Base-by-base conservation (phyloP, 2,888 invertebrate genomes). In the Caenorhabditis doughertyi region DNA sequence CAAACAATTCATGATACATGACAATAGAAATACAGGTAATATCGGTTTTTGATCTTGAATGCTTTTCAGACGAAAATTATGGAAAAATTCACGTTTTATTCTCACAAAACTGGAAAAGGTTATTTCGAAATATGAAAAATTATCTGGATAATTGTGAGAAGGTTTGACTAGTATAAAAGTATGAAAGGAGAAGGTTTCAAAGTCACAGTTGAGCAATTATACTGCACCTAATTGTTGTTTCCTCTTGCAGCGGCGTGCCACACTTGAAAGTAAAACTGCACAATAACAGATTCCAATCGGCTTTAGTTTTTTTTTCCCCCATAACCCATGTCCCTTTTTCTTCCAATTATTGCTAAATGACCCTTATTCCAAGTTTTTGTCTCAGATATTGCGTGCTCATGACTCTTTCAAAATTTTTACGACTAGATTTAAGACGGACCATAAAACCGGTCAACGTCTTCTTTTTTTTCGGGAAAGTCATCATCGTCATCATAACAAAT, bases 401-500 rank as follows among this genome's bases (percentile, higher is more conserved):
- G 18, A 7, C 13, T 42, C 27, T 51, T 29, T 8, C n/a, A 18
- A 25, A 35, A 23, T 13, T 23, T 58, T 72, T 62, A 64, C 49
- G 62, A 44, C 62, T 71, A 47, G 47, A 71, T 72, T 72, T n/a
- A n/a, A 23, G 16, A 39, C 73, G 65, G 73, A 56, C 56, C 74
- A 76, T 60, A 13, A 62, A 62, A 56, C 29, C 32, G 47, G 29
- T 39, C 42, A 23, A 25, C 5, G 27, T 62, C 55, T 35, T 68
- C 42, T 9, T 29, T 39, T 27, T 27, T 13, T 44, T 39, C 16
- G 35, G 39, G 16, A 42, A 18, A 55, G 44, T 65, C 74, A 65
- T 73, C 73, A 64, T 64, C 64, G 55, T 73, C 73, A 73, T 64
- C 51, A 39, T 65, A 64, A 73, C 56, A 64, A 64, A 62, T 60